phyloP scores from a whole-genome alignment of 2,113 vertebrate species.

The Philantomba maxwellii region DNA sequence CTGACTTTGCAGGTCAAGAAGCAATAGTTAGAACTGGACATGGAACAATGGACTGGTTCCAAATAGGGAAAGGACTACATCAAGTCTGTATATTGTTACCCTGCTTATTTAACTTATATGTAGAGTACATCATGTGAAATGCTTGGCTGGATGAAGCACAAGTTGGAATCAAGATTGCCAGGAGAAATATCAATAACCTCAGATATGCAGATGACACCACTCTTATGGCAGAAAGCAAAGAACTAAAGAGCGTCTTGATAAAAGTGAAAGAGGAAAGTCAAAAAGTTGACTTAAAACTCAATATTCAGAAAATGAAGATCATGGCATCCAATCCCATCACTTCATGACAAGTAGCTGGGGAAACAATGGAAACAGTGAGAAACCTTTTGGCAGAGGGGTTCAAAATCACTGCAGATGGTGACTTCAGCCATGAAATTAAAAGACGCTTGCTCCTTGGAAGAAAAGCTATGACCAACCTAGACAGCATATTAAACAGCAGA shows the following conservation, averaged over 20 bases:
- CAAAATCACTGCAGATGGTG: background rate
- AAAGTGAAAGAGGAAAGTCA: background rate
- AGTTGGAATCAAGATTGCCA: background rate
- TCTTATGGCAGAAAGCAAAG: background rate
- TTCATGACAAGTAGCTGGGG: background rate
- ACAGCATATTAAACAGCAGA: background rate
- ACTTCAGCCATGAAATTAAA: background rate
- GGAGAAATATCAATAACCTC: background rate
- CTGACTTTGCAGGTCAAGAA: background rate
- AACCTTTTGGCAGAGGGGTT: accelerated
- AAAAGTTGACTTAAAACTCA: background rate
- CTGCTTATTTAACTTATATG: background rate
- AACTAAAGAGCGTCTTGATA: background rate
- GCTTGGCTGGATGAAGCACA: background rate
- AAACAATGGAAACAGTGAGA: background rate
- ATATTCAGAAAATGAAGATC: background rate
- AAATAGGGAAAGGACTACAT: background rate
- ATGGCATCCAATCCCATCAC: background rate
- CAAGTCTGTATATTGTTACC: background rate
- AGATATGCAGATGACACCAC: background rate
- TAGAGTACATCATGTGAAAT: background rate
- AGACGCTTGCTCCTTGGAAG: background rate
- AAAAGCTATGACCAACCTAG: background rate
- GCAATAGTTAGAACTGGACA: background rate
- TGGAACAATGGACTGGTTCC: background rate